A percentile compares a stretch with the other conserved stretches of the same genome.
Evolutionary conservation across 2,113 vertebrate species (phyloP).

Genomic region (Dasyurus viverrinus): DNA sequence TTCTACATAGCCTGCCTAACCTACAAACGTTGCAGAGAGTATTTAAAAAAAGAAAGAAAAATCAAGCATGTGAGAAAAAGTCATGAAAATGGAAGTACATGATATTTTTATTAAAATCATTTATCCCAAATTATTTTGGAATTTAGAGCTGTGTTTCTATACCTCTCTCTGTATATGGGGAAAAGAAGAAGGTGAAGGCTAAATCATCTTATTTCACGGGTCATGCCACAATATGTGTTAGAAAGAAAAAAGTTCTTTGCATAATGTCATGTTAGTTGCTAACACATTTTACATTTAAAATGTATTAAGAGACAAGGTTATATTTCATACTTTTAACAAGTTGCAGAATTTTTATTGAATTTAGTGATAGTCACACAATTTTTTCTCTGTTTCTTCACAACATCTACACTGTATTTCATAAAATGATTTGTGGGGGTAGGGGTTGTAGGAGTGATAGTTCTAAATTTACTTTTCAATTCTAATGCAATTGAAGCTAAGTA

Average conservation of each 20-base stretch:
- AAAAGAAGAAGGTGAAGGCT: slow-evolving; percentile 33
- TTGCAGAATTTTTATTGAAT: slow-evolving; percentile 65
- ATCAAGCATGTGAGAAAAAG: slow-evolving; percentile 13
- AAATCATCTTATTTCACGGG: slow-evolving; percentile 14
- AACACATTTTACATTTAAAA: slow-evolving; percentile 32
- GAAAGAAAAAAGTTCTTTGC: slow-evolving; percentile 78
- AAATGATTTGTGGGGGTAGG: slow-evolving; percentile 63
- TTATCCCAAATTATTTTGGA: slow-evolving; percentile 35
- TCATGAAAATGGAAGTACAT: slow-evolving; percentile 21
- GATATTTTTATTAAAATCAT: slow-evolving; percentile 52
- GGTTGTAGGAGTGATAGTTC: slow-evolving; percentile 68
- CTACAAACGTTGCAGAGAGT: slow-evolving; percentile 68
- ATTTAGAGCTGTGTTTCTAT: slow-evolving; percentile 42
- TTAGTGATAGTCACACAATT: slow-evolving; percentile 45
- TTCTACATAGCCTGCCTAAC: slow-evolving; percentile 48
- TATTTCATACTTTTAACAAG: slow-evolving; percentile 68
- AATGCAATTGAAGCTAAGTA: slow-evolving; percentile 69
- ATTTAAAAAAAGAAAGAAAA: not conserved
- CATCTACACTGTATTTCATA: slow-evolving; percentile 63
- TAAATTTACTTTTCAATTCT: slow-evolving; percentile 74
- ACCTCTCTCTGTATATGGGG: slow-evolving; percentile 25
- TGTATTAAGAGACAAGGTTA: slow-evolving; percentile 63
- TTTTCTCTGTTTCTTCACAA: slow-evolving; percentile 45
- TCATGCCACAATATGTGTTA: slow-evolving; percentile 42
- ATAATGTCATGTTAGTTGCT: slow-evolving; percentile 69